Evolutionary conservation across 2,113 vertebrate genomes (phyloP).

Genomic region (Hippolais icterina): DNA sequence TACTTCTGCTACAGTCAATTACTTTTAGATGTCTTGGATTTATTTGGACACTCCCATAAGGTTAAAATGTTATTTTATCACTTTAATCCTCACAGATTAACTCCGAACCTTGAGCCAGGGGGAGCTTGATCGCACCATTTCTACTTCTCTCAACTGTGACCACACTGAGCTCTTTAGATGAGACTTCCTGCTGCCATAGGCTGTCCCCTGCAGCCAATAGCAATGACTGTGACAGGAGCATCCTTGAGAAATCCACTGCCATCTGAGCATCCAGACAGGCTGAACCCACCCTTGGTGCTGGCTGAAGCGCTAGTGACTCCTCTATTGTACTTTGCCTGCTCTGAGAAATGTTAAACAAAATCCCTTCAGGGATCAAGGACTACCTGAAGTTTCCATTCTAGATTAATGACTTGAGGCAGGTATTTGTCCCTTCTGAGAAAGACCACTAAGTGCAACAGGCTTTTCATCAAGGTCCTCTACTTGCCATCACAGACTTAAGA

Average conservation of each 20-base stretch:
- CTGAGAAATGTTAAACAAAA: neutral
- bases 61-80: neutral
- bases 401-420: neutral
- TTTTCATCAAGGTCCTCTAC: neutral
- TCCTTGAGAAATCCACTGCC: neutral
- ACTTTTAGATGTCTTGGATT: neutral
- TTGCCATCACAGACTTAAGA: neutral
- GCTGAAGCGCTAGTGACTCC: neutral
- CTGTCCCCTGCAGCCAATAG: neutral
- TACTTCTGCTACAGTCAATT: neutral
- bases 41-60: neutral
- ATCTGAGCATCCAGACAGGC: neutral
- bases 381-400: neutral
- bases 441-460: neutral
- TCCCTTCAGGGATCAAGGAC: neutral
- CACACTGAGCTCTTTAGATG: neutral
- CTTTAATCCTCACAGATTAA: neutral
- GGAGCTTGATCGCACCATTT: neutral
- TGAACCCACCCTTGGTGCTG: neutral
- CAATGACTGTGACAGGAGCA: neutral
- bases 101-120: neutral
- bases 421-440: neutral
- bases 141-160: neutral
- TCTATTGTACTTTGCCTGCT: neutral
- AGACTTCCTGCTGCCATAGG: neutral